Evolutionary conservation across 1,140 invertebrate genomes (phyloP), one percentile per base, ranked within the genome.

Genomic region (Drosophila carrolli): DNA sequence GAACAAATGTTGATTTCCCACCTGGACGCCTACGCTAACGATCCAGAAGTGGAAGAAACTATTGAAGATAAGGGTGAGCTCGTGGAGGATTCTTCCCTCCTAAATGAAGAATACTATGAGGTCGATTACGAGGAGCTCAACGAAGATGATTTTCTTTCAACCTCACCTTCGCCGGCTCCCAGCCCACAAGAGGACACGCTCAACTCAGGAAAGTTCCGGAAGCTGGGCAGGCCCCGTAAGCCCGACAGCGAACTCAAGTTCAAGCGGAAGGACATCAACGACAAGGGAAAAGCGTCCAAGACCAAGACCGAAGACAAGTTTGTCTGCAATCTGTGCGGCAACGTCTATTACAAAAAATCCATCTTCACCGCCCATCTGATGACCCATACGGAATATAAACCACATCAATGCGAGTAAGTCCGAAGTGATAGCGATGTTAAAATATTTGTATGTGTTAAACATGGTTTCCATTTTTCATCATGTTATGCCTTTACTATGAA

Each of bases 331-430:
- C 43, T 92, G 4, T 92, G 91, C 35, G 84, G 90, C 7, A 86
- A 92, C 57, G 65, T 90, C 11, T 91, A 75, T 50, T 51, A 59
- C 1, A 91, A 86, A 37, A 89, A 81, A 54, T 63, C 84, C 0
- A 7, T 58, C 0, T 91, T 89, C 47, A 78, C 61, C 0, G 65
- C 78, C 19, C 91, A 92, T 37, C 83, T 90, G 88, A 79, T 61
- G 16, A 55, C 71, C 5, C 91, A 92, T 38, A 72, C 76, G 2
- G 76, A 91, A 29, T 86, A 82, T 46, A 91, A 91, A 50, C 86
- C 90, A 0, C 88, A 91, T 35, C 76, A 91, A 38, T 92, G 91
- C 91, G 91, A 92, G 91, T 92, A 75, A 62, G 88, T 70, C 29
- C 7, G 16, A n/a, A 35, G 7, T 23, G 2, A 23, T 2, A 23